A percentile compares a stretch with the other conserved stretches of the same genome.
phyloP scores from a whole-genome alignment of 2,888 invertebrate species.

The Xanthia togata region DNA sequence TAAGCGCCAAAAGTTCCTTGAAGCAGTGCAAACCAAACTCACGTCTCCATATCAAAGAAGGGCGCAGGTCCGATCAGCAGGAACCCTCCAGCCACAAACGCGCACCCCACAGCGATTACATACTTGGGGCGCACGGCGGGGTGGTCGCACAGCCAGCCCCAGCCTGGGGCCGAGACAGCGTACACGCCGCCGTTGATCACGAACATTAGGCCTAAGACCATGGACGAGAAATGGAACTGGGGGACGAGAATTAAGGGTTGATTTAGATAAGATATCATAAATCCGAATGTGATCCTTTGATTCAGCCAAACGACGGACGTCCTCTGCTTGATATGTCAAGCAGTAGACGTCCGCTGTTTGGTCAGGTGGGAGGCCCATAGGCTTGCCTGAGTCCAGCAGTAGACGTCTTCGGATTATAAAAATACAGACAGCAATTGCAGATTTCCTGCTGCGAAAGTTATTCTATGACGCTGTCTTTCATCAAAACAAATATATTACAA shows the following conservation, averaged over 20 bases:
- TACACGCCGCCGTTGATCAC: slow-evolving; percentile 96
- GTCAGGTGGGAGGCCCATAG: too few relatives aligned
- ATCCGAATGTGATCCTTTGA: background rate
- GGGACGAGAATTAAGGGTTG: background rate
- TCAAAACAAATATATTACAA: background rate
- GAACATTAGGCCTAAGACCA: slow-evolving; percentile 94
- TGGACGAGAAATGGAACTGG: slow-evolving; percentile 92
- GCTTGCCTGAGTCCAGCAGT: too few relatives aligned
- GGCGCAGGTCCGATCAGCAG: slow-evolving; percentile 95
- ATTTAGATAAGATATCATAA: background rate
- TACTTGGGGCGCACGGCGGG: slow-evolving; percentile 92
- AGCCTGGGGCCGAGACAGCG: slow-evolving; percentile 94
- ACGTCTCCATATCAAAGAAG: slow-evolving; percentile 92
- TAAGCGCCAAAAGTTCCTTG: too few relatives aligned
- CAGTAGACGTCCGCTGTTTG: too few relatives aligned
- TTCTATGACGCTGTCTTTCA: background rate
- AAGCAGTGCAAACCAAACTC: slow-evolving; percentile 70
- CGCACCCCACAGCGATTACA: slow-evolving; percentile 92
- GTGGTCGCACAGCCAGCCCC: slow-evolving; percentile 95
- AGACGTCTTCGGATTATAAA: background rate
- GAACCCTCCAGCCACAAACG: slow-evolving; percentile 93
- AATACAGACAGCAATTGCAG: background rate
- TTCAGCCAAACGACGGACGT: background rate
- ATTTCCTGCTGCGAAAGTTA: background rate
- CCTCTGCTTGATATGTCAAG: background rate